Evolutionary conservation across 2,888 invertebrate genomes (phyloP), one percentile per base, ranked within the genome.

Genomic region (Plebejus melissa): DNA sequence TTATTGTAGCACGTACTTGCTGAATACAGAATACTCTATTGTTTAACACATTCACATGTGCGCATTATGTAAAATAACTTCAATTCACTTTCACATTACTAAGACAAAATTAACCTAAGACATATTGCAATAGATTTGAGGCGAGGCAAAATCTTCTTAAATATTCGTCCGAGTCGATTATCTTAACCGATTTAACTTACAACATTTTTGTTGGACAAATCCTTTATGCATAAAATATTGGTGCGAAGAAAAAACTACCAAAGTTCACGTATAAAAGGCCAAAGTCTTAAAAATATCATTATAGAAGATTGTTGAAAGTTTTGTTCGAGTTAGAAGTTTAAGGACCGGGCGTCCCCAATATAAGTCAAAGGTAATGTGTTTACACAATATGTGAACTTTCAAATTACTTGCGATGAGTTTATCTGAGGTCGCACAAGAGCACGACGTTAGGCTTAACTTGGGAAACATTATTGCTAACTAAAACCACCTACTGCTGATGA

Each of bases 361-460:
- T 71, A 50, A 71, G 46, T 46, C 71, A 46, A 71, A 71, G 41
- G 46, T 71, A 46, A 71, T 71, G 46, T 71, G 46, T 71, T 71
- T 71, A 71, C 71, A 46, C 71, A 71, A 71, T 22, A 71, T 50
- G 71, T 71, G 9, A 71, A 71, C 71, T 71, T 71, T 71, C 46
- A 71, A 71, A 71, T 65, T 65, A 65, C 71, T 71, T 71, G 46
- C 71, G 28, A 46, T 22, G 70, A 41, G n/a, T 50, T 71, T 22
- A 4, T 41, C 5, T 71, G 4, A 71, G 36, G 41, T 71, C 22
- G 22, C 71, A 13, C 65, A 28, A 28, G 65, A 65, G 65, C 65
- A 60, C 11, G 28, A 28, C 7, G 60, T 22, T 65, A 36, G 32
- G 65, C 32, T 36, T 13, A 65, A 65, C 28, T 65, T 32, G 28